A percentile compares a stretch with the other conserved stretches of the same genome.
These are phyloP conservation scores for Tricholauxania praeusta DNA, from an alignment of 2,888 invertebrate genomes.

Conservation along the genomic window DNA sequence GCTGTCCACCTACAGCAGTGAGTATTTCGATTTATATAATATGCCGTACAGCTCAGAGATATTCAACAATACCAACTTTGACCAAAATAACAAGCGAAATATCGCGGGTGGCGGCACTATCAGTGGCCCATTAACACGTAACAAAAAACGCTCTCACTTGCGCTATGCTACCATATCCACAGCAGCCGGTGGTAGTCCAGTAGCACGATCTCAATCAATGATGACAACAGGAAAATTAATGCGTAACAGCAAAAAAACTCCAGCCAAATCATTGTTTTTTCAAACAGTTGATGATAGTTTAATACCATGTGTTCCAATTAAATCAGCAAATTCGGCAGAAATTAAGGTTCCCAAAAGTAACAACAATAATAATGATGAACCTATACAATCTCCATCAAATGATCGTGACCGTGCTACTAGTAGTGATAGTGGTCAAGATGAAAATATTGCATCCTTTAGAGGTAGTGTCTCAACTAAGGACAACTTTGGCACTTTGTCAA, in stretches of 20 bases:
- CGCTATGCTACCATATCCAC: conserved; percentile 56
- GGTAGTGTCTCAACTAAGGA: conserved; percentile 36
- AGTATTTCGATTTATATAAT: conserved; percentile 68
- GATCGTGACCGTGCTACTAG: not conserved
- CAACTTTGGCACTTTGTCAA: conserved; percentile 41
- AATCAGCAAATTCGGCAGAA: not conserved
- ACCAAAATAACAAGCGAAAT: conserved; percentile 37
- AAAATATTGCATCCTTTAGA: conserved; percentile 1
- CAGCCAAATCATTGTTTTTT: conserved; percentile 51
- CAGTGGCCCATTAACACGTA: conserved; percentile 59
- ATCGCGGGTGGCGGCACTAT: conserved; percentile 55
- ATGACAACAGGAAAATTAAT: conserved; percentile 49
- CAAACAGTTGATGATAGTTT: conserved; percentile 42
- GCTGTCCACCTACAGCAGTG: conserved; percentile 83
- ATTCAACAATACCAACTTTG: conserved; percentile 53
- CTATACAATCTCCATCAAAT: not conserved
- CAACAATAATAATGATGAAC: not conserved
- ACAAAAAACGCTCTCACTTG: conserved; percentile 62
- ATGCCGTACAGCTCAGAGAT: conserved; percentile 49
- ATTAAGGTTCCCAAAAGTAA: not conserved
- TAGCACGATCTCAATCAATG: conserved; percentile 60
- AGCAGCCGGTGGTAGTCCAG: conserved; percentile 47
- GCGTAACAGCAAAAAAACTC: conserved; percentile 47
- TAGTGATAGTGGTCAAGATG: not conserved
- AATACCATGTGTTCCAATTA: conserved; percentile 40